phyloP scores from a whole-genome alignment of 2,113 vertebrate genomes.

The Centropus bengalensis region DNA sequence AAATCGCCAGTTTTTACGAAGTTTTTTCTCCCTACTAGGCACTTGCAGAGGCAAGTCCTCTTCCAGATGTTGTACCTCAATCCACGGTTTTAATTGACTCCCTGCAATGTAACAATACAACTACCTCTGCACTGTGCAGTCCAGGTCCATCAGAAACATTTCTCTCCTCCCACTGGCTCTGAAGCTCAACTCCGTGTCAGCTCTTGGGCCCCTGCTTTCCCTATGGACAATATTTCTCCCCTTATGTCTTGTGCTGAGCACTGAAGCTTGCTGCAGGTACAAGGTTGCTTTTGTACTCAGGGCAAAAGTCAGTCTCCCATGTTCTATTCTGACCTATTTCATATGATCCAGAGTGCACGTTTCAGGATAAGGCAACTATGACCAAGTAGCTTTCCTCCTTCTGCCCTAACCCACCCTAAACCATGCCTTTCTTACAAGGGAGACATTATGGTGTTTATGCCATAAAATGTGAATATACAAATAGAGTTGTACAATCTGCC shows the following conservation, averaged over 20 bases:
- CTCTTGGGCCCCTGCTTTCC: not conserved
- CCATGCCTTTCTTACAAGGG: not conserved
- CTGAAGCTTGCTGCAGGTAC: not conserved
- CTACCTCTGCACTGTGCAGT: not conserved
- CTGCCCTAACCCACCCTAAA: not conserved
- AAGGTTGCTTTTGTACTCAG: rapidly evolving
- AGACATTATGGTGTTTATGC: rapidly evolving
- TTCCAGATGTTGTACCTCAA: not conserved
- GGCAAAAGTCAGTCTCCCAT: not conserved
- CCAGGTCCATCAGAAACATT: not conserved
- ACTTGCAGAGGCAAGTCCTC: not conserved
- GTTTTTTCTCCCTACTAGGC: not conserved
- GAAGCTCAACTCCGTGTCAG: not conserved
- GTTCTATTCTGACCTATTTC: not conserved
- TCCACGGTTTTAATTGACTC: not conserved
- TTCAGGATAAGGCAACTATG: not conserved
- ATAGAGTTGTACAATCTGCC: not conserved
- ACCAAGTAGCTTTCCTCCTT: not conserved
- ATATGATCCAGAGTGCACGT: rapidly evolving
- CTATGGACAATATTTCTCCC: not conserved
- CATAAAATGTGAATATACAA: not conserved
- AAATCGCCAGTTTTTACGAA: not conserved
- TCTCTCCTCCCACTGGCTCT: not conserved
- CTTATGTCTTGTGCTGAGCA: not conserved
- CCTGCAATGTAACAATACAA: not conserved